Evolutionary conservation across 1,140 invertebrate genomes (phyloP).

Genomic region (Adoxophyes honmai): DNA sequence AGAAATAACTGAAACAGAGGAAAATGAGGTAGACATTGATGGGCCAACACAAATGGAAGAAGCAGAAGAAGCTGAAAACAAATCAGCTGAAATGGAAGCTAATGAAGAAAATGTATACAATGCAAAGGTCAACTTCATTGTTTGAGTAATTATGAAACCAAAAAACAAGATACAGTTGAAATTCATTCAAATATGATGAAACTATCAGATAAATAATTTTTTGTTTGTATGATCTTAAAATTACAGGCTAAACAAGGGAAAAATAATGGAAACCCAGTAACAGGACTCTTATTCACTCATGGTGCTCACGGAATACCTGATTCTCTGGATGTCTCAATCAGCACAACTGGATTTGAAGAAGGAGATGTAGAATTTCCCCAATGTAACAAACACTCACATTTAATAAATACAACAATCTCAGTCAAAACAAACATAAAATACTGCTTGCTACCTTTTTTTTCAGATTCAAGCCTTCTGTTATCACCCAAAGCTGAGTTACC

Average conservation of each 20-base stretch:
- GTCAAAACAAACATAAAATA: not conserved
- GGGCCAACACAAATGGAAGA: not conserved
- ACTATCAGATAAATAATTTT: too few species aligned
- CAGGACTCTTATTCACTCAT: conserved; percentile 48
- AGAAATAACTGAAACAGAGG: conserved; percentile 5
- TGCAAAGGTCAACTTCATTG: too few species aligned
- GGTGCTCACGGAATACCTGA: conserved; percentile 41
- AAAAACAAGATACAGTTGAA: too few species aligned
- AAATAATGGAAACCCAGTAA: conserved; percentile 26
- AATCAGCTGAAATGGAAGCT: conserved; percentile 8
- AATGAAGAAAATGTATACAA: conserved; percentile 16
- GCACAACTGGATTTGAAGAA: conserved; percentile 54
- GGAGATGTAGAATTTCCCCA: conserved; percentile 45
- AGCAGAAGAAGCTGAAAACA: conserved; percentile 2
- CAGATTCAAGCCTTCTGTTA: conserved; percentile 58
- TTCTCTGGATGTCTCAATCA: conserved; percentile 52
- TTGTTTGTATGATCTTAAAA: too few species aligned
- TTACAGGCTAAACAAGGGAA: conserved; percentile 19
- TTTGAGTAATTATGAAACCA: too few species aligned
- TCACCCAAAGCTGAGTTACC: conserved; percentile 56
- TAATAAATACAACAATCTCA: not conserved
- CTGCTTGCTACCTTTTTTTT: conserved; percentile 23
- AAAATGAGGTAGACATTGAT: conserved; percentile 14
- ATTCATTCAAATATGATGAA: too few species aligned
- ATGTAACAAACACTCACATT: conserved; percentile 19